Evolutionary conservation across 2,888 invertebrate genomes (phyloP).

Genomic region (Nephrotoma appendiculata): DNA sequence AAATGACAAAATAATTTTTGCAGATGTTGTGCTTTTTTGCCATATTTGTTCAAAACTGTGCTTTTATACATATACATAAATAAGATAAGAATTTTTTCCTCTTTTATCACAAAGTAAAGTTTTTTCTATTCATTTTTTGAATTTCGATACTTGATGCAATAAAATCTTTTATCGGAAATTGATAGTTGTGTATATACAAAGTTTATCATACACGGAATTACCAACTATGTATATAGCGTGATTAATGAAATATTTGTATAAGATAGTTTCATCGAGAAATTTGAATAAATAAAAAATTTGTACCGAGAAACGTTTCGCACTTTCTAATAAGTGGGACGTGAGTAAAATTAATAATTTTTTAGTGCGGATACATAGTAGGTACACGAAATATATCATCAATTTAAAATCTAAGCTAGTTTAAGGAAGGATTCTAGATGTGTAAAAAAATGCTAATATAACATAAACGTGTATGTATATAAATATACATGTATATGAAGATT

Average conservation of each 20-base stretch:
- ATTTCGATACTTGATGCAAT: background rate
- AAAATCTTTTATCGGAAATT: background rate
- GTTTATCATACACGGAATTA: no score
- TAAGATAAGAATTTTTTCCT: background rate
- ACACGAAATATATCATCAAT: background rate
- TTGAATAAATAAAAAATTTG: no score
- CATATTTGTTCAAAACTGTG: background rate
- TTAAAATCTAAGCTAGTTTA: background rate
- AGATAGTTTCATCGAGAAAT: no score
- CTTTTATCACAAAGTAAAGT: background rate
- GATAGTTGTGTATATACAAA: background rate
- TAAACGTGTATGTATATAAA: background rate
- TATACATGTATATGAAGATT: background rate
- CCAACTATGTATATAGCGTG: no score
- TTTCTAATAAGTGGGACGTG: background rate
- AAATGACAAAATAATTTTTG: background rate
- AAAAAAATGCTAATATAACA: background rate
- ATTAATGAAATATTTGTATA: no score
- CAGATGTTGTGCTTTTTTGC: background rate
- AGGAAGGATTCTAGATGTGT: background rate
- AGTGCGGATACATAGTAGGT: background rate
- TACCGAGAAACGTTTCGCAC: no score
- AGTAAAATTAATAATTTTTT: background rate
- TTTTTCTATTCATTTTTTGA: background rate
- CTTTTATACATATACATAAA: background rate